Evolutionary conservation across 2,888 invertebrate genomes (phyloP), one percentile per base, ranked within the genome.

Genomic region (Calephelis perditalis): DNA sequence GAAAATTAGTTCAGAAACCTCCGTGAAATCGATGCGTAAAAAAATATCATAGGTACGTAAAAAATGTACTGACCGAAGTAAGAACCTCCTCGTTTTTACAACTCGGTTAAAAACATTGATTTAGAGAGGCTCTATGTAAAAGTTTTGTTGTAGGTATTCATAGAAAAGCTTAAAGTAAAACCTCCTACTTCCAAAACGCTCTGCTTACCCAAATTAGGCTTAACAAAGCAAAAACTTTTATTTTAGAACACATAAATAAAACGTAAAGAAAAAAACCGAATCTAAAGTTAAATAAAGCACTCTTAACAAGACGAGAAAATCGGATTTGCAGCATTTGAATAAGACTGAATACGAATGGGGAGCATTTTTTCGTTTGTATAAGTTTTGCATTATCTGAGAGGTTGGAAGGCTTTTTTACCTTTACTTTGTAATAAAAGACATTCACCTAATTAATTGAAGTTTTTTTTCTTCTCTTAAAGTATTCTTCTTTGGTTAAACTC

Each of bases 301-400:
- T 77, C 77, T 82, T 87, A 87, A 86, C 87, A 87, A 88, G 83
- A 81, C 76, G 77, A 72, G 78, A 70, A 82, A 87, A 89, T 87
- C 89, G 75, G 89, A 88, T 89, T 88, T 86, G 78, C 71, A 73
- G 67, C 75, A 88, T 88, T 89, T 88, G 87, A 88, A 88, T 88
- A 89, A 88, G 82, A 79, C 65, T 65, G 63, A 68, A 70, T 68
- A 65, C 66, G 64, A 67, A 69, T 65, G 62, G 60, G 58, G 57
- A 65, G 63, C 45, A 57, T 58, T 66, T 67, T 67, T 66, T 59
- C 52, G 52, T 54, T 54, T 54, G 52, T 54, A 54, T 35, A 54
- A 54, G 52, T 54, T 54, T 47, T 49, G 58, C 49, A 55, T 56
- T 60, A 46, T 56, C 26, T 56, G 52, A 54, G 58, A 43, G 49